Conservation (phyloP, 64 coral and sea anemone species). For the Montipora foliosa region DNA sequence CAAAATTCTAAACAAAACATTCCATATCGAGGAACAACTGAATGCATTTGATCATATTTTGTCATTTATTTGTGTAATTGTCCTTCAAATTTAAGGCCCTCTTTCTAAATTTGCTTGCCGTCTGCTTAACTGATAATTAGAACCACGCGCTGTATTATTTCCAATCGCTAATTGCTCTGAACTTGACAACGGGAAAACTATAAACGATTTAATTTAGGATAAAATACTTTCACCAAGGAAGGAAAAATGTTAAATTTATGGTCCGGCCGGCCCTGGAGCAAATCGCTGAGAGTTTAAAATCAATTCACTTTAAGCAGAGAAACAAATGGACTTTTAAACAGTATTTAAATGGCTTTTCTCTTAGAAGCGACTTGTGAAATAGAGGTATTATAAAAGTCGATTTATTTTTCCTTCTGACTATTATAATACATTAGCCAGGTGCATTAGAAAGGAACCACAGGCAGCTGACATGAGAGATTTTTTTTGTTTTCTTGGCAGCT, state of each 20-base stretch:
- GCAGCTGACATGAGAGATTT: constrained; percentile 64
- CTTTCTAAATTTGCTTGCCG: constrained; percentile 44
- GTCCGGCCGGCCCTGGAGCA: not conserved
- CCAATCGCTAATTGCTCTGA: constrained; percentile 79
- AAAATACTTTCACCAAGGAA: constrained; percentile 53
- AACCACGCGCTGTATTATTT: constrained; percentile 76
- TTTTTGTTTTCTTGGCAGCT: constrained; percentile 58
- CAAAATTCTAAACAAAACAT: not conserved
- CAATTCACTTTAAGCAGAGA: not conserved
- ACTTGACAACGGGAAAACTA: constrained; percentile 76
- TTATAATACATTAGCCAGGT: constrained; percentile 37
- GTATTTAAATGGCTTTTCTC: not conserved
- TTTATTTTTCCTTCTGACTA: not conserved
- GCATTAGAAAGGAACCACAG: not conserved
- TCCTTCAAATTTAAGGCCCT: constrained; percentile 64
- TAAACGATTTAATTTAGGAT: constrained; percentile 72
- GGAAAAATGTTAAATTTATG: constrained; percentile 36
- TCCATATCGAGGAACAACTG: constrained; percentile 10
- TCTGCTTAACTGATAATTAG: constrained; percentile 80
- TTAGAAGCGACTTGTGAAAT: not conserved
- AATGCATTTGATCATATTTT: constrained; percentile 55
- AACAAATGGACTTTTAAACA: not conserved
- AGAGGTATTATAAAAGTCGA: not conserved
- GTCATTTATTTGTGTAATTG: constrained; percentile 66
- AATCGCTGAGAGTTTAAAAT: not conserved